Conservation (phyloP, 92 coral and sea anemone genomes). For the Heliopora coerulea region DNA sequence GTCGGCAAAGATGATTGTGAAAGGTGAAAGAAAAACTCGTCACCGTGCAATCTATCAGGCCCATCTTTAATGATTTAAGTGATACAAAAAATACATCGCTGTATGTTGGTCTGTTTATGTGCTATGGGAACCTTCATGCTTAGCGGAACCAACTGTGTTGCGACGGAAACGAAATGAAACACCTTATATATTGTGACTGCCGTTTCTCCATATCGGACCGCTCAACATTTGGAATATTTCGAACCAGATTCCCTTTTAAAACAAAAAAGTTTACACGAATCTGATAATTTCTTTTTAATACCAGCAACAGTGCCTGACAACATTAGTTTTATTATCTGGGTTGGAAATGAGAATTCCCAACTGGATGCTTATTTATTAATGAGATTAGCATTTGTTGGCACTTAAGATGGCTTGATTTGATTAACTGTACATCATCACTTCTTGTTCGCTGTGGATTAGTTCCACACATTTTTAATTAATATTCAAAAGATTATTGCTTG, state of each 20-base stretch:
- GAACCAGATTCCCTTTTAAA: not conserved
- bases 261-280: conserved; percentile 8
- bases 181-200: conserved; percentile 7
- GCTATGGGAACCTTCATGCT: conserved; percentile 13
- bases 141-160: conserved; percentile 27
- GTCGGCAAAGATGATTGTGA: too few relatives aligned
- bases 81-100: conserved; percentile 26
- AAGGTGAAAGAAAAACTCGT: not conserved
- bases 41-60: not conserved
- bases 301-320: conserved; percentile 49
- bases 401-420: conserved; percentile 50
- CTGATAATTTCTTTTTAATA: conserved; percentile 41
- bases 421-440: conserved; percentile 41
- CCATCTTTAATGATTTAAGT: conserved; percentile 41
- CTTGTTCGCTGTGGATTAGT: conserved; percentile 39
- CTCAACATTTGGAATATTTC: not conserved
- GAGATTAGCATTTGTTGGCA: conserved; percentile 44
- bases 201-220: not conserved
- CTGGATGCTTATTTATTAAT: conserved; percentile 47
- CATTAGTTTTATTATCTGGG: conserved; percentile 50
- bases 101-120: conserved; percentile 21
- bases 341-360: conserved; percentile 34
- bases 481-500: conserved; percentile 62
- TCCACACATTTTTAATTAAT: conserved; percentile 72
- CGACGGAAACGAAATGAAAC: not conserved